Evolutionary conservation across 1,140 invertebrate genomes (phyloP), one percentile per base, ranked within the genome.

Genomic region (Ostrea denselamellosa): DNA sequence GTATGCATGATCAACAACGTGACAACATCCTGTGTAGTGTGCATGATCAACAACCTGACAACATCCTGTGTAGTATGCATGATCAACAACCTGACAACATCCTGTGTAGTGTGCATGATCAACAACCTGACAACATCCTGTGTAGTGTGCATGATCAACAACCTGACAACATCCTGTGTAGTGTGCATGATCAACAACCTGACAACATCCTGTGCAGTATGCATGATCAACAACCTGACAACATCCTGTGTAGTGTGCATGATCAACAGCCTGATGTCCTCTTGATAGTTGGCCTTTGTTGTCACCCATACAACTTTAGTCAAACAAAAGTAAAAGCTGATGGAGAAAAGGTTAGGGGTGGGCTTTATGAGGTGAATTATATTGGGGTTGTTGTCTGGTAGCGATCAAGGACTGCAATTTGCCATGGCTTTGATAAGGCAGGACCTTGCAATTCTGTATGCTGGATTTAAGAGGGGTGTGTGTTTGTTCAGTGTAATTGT

Each of bases 401-500:
- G 14, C 28, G 25, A 77, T 34, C 2, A 14, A 28, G 68, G 14
- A 25, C 68, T 28, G 25, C 25, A 77, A 22, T 77, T 25, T 77
- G 25, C 10, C 68, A 77, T 25, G 28, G 68, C 10, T 34, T 25
- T 12, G 68, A 77, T 77, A 77, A 77, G 68, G 68, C 68, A 77
- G 68, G 68, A 10, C 25, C 28, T 10, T 34, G 28, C 68, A 77
- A 25, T 34, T 25, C 68, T 28, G 68, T 14, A 14, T 28, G 14
- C 9, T 28, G 10, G 28, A 25, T 77, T 44, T 44, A 44, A 44
- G 28, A 34, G 14, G 68, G 68, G 9, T 28, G 68, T 8, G 2
- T 28, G 68, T 77, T 77, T 77, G 25, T 77, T 77, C 68, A 28
- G 68, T 77, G 25, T 77, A 77, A 77, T 77, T 77, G 34, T 28